These are phyloP conservation scores for Drosophila peninsularis DNA, from an alignment of 2,888 invertebrate genomes.

Conservation along the genomic window DNA sequence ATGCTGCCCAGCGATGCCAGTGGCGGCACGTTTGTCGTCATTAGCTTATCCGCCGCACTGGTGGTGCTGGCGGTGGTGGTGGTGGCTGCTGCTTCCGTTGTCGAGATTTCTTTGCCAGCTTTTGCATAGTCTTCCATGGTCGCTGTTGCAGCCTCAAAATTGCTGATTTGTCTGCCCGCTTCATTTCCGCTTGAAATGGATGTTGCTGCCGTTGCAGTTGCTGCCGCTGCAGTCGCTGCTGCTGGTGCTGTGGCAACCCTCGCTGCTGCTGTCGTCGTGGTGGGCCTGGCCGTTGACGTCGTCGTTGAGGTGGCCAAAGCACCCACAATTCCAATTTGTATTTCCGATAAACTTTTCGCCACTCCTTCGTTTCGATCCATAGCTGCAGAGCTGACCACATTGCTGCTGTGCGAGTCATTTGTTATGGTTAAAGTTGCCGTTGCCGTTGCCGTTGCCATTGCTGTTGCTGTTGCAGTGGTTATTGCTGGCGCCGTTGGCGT, in stretches of 20 bases:
- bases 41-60: conserved; percentile 29
- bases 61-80: neutral
- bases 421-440: conserved; percentile 44
- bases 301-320: conserved; percentile 29
- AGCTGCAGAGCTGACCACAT: conserved; percentile 29
- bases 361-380: conserved; percentile 42
- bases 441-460: conserved; percentile 26
- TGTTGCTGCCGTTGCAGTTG: conserved; percentile 13
- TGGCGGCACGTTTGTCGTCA: conserved; percentile 56
- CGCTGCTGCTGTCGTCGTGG: conserved; percentile 13
- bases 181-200: conserved; percentile 50
- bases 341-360: conserved; percentile 56
- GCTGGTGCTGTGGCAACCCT: conserved; percentile 46
- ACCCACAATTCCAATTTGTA: conserved; percentile 37
- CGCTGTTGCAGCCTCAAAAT: conserved; percentile 12
- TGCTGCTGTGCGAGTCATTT: conserved; percentile 57
- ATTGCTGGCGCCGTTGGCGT: conserved; percentile 31
- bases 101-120: conserved; percentile 16
- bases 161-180: conserved; percentile 43
- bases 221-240: neutral
- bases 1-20: conserved; percentile 55
- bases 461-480: conserved; percentile 48
- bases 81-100: conserved; percentile 10
- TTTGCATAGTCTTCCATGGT: conserved; percentile 10
- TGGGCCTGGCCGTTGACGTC: conserved; percentile 73